Percentiles rank a stretch among this genome's conserved stretches.
These are phyloP conservation scores for Ctenosaura bakeri DNA, from an alignment of 2,797 vertebrate genomes.

Conservation along the genomic window DNA sequence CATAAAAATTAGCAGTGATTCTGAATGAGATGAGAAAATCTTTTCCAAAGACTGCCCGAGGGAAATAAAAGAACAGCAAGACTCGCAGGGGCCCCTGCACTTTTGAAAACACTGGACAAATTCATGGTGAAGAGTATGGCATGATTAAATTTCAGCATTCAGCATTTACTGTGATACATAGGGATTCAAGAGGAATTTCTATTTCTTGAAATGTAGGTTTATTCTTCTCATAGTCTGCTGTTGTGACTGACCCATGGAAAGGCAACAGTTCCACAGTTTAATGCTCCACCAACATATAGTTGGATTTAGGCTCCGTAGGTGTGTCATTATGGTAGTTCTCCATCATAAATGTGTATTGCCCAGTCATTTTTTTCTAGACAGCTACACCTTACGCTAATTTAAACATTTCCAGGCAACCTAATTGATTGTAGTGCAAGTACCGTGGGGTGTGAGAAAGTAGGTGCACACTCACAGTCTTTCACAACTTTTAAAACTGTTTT, in stretches of 20 bases:
- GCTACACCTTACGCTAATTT: not conserved
- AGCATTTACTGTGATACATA: not conserved
- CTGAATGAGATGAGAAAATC: slow-evolving; percentile 16
- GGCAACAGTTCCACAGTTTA: not conserved
- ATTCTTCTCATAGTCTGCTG: not conserved
- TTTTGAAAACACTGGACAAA: slow-evolving; percentile 16
- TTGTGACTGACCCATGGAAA: not conserved
- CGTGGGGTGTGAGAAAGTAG: no score
- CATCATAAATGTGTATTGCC: not conserved
- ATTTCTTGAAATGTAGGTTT: not conserved
- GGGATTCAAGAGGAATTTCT: not conserved
- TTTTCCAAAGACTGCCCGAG: not conserved
- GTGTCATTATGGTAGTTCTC: no score
- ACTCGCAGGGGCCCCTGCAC: not conserved
- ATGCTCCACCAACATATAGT: not conserved
- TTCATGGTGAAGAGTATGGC: not conserved
- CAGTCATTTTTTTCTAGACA: not conserved
- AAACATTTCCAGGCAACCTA: not conserved
- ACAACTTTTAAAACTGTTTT: not conserved
- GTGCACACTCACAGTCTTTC: not conserved
- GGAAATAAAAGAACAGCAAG: not conserved
- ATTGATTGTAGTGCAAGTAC: not conserved
- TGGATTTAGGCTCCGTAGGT: not conserved
- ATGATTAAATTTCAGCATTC: not conserved
- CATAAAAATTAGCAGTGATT: not conserved